Percentiles rank a stretch among this genome's conserved stretches.
phyloP scores from a whole-genome alignment of 1,140 invertebrate genomes.

The Neuroterus valhalla region DNA sequence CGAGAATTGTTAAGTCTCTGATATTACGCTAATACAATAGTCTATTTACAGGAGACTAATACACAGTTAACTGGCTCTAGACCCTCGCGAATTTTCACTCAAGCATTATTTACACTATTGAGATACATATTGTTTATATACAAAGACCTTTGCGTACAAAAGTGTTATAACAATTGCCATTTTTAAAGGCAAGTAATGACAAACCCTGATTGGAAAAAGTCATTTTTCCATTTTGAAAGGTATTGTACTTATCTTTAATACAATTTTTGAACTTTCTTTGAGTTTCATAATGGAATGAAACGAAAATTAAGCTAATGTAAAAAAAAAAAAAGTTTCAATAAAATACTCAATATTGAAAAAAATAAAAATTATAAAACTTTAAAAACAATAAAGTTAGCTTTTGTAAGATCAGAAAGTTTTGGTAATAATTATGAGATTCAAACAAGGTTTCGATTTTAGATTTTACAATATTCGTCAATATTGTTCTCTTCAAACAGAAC shows the following conservation, averaged over 20 bases:
- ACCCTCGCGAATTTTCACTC: neutral
- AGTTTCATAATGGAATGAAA: slow-evolving; percentile 5
- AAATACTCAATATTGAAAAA: slow-evolving; percentile 26
- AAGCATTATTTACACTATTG: slow-evolving; percentile 24
- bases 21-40: slow-evolving; percentile 17
- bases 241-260: too few relatives aligned
- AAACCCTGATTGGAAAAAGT: too few relatives aligned
- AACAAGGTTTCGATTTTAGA: slow-evolving; percentile 28
- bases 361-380: slow-evolving; percentile 31
- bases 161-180: neutral
- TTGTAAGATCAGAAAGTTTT: neutral
- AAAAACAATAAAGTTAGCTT: slow-evolving; percentile 24
- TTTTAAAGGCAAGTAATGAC: neutral
- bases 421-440: slow-evolving; percentile 25
- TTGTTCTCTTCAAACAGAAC: neutral
- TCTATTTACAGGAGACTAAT: slow-evolving; percentile 6
- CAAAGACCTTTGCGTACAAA: neutral
- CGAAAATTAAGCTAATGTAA: neutral
- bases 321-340: slow-evolving; percentile 1
- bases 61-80: neutral
- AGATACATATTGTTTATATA: slow-evolving; percentile 29
- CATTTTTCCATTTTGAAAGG: too few relatives aligned
- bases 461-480: too few relatives aligned
- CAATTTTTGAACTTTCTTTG: too few relatives aligned
- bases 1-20: slow-evolving; percentile 19